A percentile compares a stretch with the other conserved stretches of the same genome.
Evolutionary conservation across 2,113 vertebrate genomes (phyloP).

Genomic region (Dromaius novaehollandiae): DNA sequence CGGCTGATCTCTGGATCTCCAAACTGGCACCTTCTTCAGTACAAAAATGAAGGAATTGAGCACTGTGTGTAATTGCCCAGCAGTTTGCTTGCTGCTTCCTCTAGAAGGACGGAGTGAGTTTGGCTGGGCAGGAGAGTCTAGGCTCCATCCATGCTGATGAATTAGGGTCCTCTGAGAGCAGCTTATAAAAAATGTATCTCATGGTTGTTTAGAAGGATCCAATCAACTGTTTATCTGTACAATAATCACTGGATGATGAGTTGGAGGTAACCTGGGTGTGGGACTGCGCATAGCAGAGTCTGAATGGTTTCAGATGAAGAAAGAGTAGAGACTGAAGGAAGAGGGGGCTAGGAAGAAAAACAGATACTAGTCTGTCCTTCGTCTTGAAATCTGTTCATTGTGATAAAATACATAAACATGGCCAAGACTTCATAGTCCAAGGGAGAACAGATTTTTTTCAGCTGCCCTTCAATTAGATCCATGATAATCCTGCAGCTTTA

Average conservation of each 20-base stretch:
- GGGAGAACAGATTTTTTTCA: constrained; percentile 37
- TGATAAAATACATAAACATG: constrained; percentile 59
- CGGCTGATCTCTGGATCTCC: constrained; percentile 14
- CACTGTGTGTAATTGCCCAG: neutral
- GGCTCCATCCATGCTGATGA: neutral
- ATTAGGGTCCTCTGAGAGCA: constrained; percentile 26
- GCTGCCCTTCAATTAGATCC: constrained; percentile 59
- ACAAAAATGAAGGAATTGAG: neutral
- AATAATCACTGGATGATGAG: constrained; percentile 34
- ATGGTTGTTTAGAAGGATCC: constrained; percentile 32
- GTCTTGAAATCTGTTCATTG: constrained; percentile 61
- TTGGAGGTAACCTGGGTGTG: constrained; percentile 19
- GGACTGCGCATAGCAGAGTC: neutral
- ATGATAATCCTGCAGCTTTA: constrained; percentile 64
- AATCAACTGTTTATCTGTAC: constrained; percentile 43
- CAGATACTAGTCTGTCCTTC: constrained; percentile 63
- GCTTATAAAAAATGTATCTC: constrained; percentile 36
- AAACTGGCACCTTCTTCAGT: neutral
- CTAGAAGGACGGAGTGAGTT: neutral
- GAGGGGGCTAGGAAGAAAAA: constrained; percentile 44
- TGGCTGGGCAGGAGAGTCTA: neutral
- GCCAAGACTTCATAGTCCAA: constrained; percentile 11
- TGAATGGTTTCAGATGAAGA: constrained; percentile 45
- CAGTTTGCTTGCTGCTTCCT: neutral
- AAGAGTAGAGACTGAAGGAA: constrained; percentile 22